Evolutionary conservation across 2,888 invertebrate genomes (phyloP).

Genomic region (Metacarcinus magister): DNA sequence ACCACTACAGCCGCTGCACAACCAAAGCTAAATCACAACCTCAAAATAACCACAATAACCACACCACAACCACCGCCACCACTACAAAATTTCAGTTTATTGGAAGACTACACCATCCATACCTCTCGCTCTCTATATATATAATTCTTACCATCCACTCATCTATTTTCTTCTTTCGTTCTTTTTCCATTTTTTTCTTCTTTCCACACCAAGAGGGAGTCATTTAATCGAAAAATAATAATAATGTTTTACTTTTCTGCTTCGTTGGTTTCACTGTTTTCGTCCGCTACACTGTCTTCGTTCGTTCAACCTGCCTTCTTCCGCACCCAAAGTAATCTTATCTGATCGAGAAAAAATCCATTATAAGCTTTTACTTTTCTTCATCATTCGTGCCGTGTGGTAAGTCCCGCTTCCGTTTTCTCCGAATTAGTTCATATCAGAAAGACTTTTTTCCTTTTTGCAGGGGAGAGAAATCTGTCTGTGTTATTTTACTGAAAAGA

Average conservation of each 20-base stretch:
- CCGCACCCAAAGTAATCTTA: background rate
- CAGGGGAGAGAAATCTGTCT: background rate
- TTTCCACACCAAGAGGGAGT: background rate
- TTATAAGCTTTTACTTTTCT: background rate
- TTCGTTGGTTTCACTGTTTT: background rate
- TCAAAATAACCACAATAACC: background rate
- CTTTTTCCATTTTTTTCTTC: background rate
- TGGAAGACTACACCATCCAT: no score
- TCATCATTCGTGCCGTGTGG: background rate
- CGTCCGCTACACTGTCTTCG: background rate
- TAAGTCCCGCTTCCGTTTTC: background rate
- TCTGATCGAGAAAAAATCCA: background rate
- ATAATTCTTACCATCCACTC: background rate
- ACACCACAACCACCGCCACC: no score
- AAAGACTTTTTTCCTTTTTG: background rate
- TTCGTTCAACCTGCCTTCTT: background rate
- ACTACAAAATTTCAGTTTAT: no score
- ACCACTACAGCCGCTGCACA: no score
- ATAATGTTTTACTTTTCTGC: background rate
- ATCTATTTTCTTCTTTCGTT: background rate
- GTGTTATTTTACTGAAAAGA: background rate
- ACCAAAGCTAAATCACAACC: no score
- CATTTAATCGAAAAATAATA: background rate
- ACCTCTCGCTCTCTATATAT: no score
- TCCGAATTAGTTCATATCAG: background rate